Base-by-base conservation (phyloP, 2,797 vertebrate genomes). In the Spatula versicolor region DNA sequence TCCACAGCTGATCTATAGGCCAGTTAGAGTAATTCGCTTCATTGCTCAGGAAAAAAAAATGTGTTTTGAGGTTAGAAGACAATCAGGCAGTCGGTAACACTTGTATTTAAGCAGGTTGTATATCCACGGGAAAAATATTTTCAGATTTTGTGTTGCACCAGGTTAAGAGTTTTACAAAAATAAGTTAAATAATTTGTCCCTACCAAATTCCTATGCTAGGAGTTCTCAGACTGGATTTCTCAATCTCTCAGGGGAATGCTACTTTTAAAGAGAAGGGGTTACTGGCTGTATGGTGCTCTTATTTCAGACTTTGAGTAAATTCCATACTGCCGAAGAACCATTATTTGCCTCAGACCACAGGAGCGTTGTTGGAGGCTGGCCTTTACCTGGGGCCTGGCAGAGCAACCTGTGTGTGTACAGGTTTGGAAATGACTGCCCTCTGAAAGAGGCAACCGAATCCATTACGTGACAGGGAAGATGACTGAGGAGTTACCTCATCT, bases 381-480 rank as follows among this genome's bases (percentile, higher is more conserved):
- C 33, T 37, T n/a, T 15, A 31, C 18, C 12, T n/a, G 46, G 33
- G 22, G 21, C 37, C 19, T 30, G 60, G 54, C 28, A 13, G 54
- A 56, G 59, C 31, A 59, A 11, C 19, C 25, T 23, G 26, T 41
- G 33, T 63, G 28, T 25, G 31, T 22, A 17, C 25, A 8, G n/a
- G 18, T 67, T 67, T 0, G 5, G 52, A 13, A 39, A 48, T 3
- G 22, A 13, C 1, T 1, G 22, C 41, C 76, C 30, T 54, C n/a
- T 52, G 37, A 30, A 71, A 71, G 22, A 58, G 39, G 52, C 14
- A 33, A 4, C 35, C 9, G 31, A 45, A 50, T 14, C 28, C 33
- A 37, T 37, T 7, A 4, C 1, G 4, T 0, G 2, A 72, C 4
- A 14, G 6, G 19, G 55, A 25, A 26, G 12, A 43, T 18, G n/a